These are phyloP conservation scores for Uromys caudimaculatus DNA, from an alignment of 2,797 vertebrate species.

Conservation along the genomic window DNA sequence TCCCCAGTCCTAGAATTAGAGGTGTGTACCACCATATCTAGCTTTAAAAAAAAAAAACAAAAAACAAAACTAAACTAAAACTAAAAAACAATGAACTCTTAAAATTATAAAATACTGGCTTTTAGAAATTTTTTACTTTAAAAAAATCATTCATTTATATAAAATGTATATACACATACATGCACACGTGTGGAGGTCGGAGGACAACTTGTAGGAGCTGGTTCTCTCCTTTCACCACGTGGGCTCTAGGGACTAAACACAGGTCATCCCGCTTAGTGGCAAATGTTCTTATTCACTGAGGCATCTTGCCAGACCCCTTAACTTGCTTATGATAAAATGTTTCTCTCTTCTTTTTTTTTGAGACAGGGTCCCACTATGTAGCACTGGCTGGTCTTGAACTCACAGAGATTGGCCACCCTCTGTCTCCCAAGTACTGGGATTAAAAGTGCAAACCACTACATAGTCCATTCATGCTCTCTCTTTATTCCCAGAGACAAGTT, in stretches of 20 bases:
- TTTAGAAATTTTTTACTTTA: neutral
- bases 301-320: neutral
- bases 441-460: neutral
- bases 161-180: neutral
- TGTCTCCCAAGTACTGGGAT: neutral
- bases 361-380: neutral
- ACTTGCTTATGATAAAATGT: slow-evolving; percentile 31
- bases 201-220: neutral
- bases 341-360: neutral
- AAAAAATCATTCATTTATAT: neutral
- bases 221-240: neutral
- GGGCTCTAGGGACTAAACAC: neutral
- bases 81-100: neutral
- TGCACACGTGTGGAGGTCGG: neutral
- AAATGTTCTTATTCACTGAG: neutral
- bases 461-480: neutral
- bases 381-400: neutral
- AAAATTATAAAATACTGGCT: slow-evolving; percentile 13
- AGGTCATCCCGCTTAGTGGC: neutral
- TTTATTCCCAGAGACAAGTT: neutral
- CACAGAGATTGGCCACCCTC: neutral
- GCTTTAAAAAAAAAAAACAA: neutral
- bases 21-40: neutral
- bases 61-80: neutral
- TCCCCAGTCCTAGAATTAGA: neutral